Conservation (phyloP, 2,888 invertebrate species). For the Eueremaeus valkanovi region DNA sequence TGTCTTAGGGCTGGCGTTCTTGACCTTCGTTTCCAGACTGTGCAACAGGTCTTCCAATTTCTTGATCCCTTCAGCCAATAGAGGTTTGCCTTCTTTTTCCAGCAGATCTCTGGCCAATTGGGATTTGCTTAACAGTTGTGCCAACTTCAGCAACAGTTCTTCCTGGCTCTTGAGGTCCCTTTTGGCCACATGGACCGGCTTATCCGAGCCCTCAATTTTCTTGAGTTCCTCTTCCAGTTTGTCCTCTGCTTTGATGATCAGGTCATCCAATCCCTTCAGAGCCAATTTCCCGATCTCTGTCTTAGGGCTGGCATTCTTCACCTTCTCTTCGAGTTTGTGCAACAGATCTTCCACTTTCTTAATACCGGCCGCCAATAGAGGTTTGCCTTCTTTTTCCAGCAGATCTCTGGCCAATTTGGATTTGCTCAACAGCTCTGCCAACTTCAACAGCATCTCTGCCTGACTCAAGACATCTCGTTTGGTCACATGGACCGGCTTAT, state of each 20-base stretch:
- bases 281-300: slow-evolving; percentile 26
- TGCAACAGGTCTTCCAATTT: neutral
- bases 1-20: neutral
- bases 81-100: neutral
- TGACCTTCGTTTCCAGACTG: neutral
- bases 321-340: neutral
- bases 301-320: slow-evolving; percentile 7
- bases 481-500: neutral
- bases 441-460: neutral
- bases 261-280: slow-evolving; percentile 9
- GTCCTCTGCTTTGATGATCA: neutral
- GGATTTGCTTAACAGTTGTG: neutral
- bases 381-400: slow-evolving; percentile 21
- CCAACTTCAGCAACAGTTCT: neutral
- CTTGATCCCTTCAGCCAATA: neutral
- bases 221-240: slow-evolving; percentile 29
- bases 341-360: neutral
- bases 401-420: neutral
- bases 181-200: neutral
- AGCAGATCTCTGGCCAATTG: neutral
- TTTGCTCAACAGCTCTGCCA: slow-evolving; percentile 7
- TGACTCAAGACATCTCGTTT: neutral
- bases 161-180: neutral
- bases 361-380: slow-evolving; percentile 33
- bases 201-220: neutral